A percentile compares a stretch with the other conserved stretches of the same genome.
Conservation (phyloP, 2,113 vertebrate genomes). For the Pitta sordida region DNA sequence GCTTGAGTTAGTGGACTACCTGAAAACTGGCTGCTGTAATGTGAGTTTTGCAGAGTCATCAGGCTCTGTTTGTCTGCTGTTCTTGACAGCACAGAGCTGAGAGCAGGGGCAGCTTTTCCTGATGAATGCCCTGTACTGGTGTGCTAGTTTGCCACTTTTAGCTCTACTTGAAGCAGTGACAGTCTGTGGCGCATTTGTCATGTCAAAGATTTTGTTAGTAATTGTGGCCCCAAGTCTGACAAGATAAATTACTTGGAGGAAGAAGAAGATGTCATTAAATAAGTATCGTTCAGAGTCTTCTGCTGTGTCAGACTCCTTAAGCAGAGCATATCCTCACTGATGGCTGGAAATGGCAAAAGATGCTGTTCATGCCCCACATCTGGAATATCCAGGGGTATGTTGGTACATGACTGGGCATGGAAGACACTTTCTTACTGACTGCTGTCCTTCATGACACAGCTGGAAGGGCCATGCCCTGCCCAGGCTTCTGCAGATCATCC, state of each 20-base stretch:
- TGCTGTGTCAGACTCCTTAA: not conserved
- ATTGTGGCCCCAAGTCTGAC: not conserved
- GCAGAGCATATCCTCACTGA: not conserved
- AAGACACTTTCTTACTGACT: not conserved
- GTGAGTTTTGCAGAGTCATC: not conserved
- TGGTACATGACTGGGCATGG: not conserved
- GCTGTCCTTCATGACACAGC: not conserved
- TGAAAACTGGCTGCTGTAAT: not conserved
- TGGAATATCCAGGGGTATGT: not conserved
- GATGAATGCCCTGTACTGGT: accelerated
- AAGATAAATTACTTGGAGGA: not conserved
- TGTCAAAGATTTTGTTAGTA: not conserved
- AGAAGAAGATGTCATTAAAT: not conserved
- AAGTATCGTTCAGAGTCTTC: accelerated
- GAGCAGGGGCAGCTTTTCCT: not conserved
- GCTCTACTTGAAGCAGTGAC: not conserved
- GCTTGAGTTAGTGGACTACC: not conserved
- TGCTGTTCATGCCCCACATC: accelerated
- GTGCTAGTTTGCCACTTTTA: not conserved
- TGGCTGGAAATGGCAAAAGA: not conserved
- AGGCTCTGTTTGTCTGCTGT: not conserved
- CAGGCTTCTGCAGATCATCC: not conserved
- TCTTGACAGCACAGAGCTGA: not conserved
- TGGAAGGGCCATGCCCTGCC: not conserved
- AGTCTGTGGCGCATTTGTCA: not conserved